Evolutionary conservation across 2,888 invertebrate species (phyloP).

Genomic region (Cephus runcator): DNA sequence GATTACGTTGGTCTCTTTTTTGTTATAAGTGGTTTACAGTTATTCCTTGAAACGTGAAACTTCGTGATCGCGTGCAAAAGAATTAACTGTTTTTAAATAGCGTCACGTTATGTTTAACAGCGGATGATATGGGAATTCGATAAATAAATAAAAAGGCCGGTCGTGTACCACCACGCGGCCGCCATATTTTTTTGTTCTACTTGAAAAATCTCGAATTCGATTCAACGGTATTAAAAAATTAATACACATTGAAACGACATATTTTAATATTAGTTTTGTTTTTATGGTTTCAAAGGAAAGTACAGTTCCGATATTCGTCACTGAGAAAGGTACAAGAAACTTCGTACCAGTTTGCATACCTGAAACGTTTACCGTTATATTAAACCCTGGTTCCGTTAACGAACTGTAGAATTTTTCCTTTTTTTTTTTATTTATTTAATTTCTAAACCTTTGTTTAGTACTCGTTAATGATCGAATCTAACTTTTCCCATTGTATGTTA

Average conservation of each 20-base stretch:
- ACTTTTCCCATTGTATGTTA: background rate
- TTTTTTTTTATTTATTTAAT: background rate
- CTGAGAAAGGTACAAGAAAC: background rate
- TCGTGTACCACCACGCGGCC: background rate
- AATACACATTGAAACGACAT: background rate
- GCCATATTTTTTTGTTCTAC: background rate
- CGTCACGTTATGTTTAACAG: background rate
- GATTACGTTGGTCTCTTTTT: background rate
- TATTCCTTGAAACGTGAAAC: background rate
- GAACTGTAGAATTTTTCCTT: background rate
- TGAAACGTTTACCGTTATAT: background rate
- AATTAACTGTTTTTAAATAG: background rate
- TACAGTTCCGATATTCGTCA: background rate
- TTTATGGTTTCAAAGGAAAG: background rate
- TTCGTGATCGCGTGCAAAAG: background rate
- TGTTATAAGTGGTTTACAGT: background rate
- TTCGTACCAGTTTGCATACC: background rate
- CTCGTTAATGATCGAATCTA: background rate
- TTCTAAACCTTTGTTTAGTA: background rate
- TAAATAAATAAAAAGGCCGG: background rate
- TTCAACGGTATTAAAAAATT: background rate
- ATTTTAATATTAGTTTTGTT: background rate
- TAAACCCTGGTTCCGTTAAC: background rate
- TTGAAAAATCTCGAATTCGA: background rate
- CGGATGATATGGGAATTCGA: background rate